Evolutionary conservation across 2,888 invertebrate species (phyloP), one percentile per base, ranked within the genome.

Genomic region (Idaea aversata): DNA sequence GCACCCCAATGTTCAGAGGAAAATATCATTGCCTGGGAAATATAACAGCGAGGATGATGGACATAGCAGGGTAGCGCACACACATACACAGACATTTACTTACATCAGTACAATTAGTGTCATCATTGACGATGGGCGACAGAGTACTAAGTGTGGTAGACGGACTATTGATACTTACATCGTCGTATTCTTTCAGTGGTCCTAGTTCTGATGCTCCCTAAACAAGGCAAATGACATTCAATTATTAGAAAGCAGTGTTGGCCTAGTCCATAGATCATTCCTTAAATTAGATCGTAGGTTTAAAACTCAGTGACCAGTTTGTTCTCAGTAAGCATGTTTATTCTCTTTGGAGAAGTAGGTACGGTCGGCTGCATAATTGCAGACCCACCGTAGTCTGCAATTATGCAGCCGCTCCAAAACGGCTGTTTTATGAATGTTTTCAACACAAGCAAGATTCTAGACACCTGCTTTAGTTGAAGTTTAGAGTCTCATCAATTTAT

Each of bases 161-260:
- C 63, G 34, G 6, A 34, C 57, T 66, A 61, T 59, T 10, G 66
- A 70, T 70, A 93, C 94, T 93, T 88, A 95, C 94, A 90, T 95
- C 95, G 75, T 94, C 94, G 79, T 87, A 94, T 80, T 91, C 93
- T 80, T 95, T 94, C 57, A 89, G 75, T 59, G 87, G 81, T 59
- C 76, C 80, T 67, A 77, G 68, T 64, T 70, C 69, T 72, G 89
- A 86, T 34, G 86, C 83, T 73, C 84, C 90, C 91, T 90, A 85
- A 64, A 85, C 88, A 71, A 38, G 25, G 25, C 1, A 78, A 69
- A 77, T 65, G 65, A 67, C 67, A 62, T 5, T 59, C 59, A 61
- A 57, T 57, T 25, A n/a, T 34, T 57, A 35, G n/a, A 7, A 59
- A 60, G 47, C 10, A 47, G 47, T 13, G 13, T 13, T 13, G 7